Evolutionary conservation across 2,113 vertebrate species (phyloP).

Genomic region (Oryzias melastigma): DNA sequence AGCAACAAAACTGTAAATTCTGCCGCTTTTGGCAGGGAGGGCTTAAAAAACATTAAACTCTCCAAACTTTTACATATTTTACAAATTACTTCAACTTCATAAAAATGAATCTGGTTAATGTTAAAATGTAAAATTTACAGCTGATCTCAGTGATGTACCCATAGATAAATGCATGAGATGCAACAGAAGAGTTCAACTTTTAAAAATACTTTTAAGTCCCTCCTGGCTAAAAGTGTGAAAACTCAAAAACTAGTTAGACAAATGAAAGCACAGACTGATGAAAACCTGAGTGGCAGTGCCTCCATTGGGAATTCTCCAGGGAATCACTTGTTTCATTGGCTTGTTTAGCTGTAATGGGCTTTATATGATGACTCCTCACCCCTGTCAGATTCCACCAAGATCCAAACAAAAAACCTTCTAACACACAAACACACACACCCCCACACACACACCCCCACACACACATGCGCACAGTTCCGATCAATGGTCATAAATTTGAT

Average conservation of each 20-base stretch:
- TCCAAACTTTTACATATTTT: too few species aligned
- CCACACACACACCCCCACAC: constrained; percentile 22
- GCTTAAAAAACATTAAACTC: too few species aligned
- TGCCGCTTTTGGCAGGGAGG: too few species aligned
- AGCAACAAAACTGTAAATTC: too few species aligned
- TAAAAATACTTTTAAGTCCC: too few species aligned
- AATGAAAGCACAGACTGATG: background rate
- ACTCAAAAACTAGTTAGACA: background rate
- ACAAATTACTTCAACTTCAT: too few species aligned
- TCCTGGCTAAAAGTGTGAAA: too few species aligned
- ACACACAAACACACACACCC: constrained; percentile 58
- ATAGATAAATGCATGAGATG: too few species aligned
- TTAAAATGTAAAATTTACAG: too few species aligned
- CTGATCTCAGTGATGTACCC: too few species aligned
- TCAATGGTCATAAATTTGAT: constrained; percentile 89
- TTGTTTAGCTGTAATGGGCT: constrained; percentile 63
- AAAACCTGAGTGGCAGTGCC: constrained; percentile 12
- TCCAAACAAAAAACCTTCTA: constrained; percentile 49
- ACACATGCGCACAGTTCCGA: constrained; percentile 62
- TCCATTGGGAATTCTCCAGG: constrained; percentile 25
- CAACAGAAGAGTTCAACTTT: too few species aligned
- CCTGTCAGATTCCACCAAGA: constrained; percentile 64
- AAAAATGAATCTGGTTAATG: too few species aligned
- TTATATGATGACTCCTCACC: constrained; percentile 75
- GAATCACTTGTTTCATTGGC: constrained; percentile 62